Base-by-base conservation (phyloP, 92 coral and sea anemone genomes). In the Phenganax stokvisi region DNA sequence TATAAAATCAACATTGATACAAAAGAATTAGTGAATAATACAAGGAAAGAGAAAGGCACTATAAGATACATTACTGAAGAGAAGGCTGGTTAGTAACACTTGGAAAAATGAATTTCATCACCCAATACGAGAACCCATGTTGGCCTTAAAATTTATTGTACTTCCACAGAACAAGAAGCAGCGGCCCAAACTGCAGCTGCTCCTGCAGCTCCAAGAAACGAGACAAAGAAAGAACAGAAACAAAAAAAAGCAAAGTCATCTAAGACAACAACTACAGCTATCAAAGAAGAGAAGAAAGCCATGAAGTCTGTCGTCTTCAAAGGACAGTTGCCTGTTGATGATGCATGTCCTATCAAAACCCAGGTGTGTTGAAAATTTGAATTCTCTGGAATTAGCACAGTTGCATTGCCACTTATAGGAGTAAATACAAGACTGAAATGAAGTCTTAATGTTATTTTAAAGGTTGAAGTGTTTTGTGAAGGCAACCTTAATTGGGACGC, bases 281-380 rank as follows among this genome's bases (percentile, higher is more conserved):
- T 72, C 0, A 56, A 12, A n/a, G 88, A 70, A 28, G 74, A 9
- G n/a, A 70, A 84, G 76, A 77, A 81, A 77, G 71, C 63, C 9
- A 81, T 90, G 68, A 94, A 92, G 79, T 94, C 98, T 20, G 78
- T 94, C 53, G 93, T 91, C 56, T 94, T 94, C 76, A 86, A 87
- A 83, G 98, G 98, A 30, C 89, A 92, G 85, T 97, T 94, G 57
- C 98, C 98, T 12, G 93, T 94, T n/a, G 98, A 94, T 71, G 81
- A 82, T 51, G 80, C 81, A 61, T 94, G 98, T 69, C 78, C 91
- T 12, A 84, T 94, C 27, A 94, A 90, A 63, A 90, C 90, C 83
- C 88, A 88, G 86, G 91, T 89, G 56, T 52, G 80, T 30, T 69
- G 10, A n/a, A 9, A 17, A 15, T 69, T 6, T 12, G 31, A 17